phyloP scores from a whole-genome alignment of 2,113 vertebrate species.

The Nanger granti region DNA sequence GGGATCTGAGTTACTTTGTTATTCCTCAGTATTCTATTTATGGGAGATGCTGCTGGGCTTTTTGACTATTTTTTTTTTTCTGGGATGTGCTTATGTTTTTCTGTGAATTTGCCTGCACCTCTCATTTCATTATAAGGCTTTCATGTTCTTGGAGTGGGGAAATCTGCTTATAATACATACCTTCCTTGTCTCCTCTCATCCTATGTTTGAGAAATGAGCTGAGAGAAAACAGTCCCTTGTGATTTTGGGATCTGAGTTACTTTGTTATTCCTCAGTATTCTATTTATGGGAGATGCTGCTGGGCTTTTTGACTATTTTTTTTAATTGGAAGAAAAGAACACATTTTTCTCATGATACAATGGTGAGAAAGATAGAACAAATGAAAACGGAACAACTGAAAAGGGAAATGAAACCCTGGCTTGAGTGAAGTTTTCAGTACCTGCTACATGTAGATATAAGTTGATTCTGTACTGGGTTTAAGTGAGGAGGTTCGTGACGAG shows the following conservation, averaged over 20 bases:
- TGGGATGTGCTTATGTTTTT: not conserved
- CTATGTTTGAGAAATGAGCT: conserved; percentile 37
- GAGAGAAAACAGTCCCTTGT: conserved; percentile 22
- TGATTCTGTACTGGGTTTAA: not conserved
- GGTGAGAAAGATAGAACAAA: not conserved
- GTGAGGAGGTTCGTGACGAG: not conserved
- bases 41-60: not conserved
- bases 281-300: not conserved
- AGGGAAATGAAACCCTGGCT: not conserved
- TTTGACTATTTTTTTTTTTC: not conserved
- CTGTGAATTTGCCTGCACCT: not conserved
- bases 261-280: not conserved
- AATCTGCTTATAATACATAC: not conserved
- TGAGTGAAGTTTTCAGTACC: not conserved
- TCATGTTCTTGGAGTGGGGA: not conserved
- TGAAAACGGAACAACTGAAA: not conserved
- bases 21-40: not conserved
- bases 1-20: not conserved
- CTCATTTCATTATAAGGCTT: not conserved
- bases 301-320: not conserved
- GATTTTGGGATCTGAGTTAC: not conserved
- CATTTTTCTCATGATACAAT: conserved; percentile 2
- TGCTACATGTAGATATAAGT: not conserved
- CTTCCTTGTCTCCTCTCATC: not conserved
- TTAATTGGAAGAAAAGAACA: not conserved